Percentiles rank a stretch among this genome's conserved stretches.
Conservation (phyloP, 2,888 invertebrate genomes). For the Dascillus cervinus region DNA sequence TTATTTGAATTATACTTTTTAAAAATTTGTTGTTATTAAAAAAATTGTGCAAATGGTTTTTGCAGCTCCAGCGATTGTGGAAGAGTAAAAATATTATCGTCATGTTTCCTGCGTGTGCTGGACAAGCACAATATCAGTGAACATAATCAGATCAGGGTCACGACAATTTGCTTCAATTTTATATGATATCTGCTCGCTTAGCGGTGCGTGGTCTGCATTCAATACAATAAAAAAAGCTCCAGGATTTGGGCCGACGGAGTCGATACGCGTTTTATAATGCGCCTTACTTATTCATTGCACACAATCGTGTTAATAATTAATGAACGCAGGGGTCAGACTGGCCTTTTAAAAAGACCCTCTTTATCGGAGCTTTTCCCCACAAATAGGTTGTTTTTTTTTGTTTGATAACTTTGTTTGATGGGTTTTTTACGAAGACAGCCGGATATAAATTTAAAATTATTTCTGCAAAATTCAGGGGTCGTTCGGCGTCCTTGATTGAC, state of each 20-base stretch:
- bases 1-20: too few species aligned
- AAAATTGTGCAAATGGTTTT: too few species aligned
- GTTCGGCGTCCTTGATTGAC: too few species aligned
- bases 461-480: too few species aligned
- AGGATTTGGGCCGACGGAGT: constrained; percentile 21
- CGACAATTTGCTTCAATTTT: constrained; percentile 41
- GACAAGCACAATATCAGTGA: constrained; percentile 28
- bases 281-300: constrained; percentile 44
- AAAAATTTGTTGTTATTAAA: too few species aligned
- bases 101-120: constrained; percentile 21
- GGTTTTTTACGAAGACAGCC: constrained; percentile 38
- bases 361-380: constrained; percentile 41
- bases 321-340: constrained; percentile 40
- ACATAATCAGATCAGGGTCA: constrained; percentile 38
- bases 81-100: too few species aligned
- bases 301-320: constrained; percentile 44
- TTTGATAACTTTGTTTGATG: constrained; percentile 44
- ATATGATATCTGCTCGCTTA: constrained; percentile 37
- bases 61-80: neutral
- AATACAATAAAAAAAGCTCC: constrained; percentile 8
- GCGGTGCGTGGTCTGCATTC: constrained; percentile 37
- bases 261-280: constrained; percentile 40
- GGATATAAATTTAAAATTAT: constrained; percentile 42
- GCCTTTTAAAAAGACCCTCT: constrained; percentile 40
- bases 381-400: constrained; percentile 44